Evolutionary conservation across 2,797 vertebrate genomes (phyloP).

Genomic region (Dryobates pubescens): DNA sequence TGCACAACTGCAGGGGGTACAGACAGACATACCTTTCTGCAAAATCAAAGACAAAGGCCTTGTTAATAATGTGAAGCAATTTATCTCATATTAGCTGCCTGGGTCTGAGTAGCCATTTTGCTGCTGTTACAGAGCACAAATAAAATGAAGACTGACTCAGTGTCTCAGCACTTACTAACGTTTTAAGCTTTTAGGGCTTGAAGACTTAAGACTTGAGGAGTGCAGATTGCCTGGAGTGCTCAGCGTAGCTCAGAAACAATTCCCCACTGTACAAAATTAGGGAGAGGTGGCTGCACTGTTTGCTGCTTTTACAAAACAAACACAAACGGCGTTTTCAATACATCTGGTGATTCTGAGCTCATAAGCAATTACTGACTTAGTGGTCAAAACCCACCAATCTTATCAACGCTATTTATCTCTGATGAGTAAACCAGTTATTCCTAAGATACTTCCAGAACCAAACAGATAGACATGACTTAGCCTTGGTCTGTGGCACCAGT

Average conservation of each 20-base stretch:
- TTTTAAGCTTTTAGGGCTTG: background rate
- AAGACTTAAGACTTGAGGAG: background rate
- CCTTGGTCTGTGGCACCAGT: background rate
- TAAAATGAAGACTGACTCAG: background rate
- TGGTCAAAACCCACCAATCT: background rate
- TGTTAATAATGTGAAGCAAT: background rate
- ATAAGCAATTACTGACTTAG: background rate
- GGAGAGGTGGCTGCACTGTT: background rate
- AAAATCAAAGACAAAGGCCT: slow-evolving; percentile 13
- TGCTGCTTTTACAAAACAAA: slow-evolving; percentile 6
- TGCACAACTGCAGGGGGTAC: background rate
- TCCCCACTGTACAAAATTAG: background rate
- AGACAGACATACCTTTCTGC: background rate
- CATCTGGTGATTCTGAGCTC: background rate
- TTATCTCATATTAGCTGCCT: background rate
- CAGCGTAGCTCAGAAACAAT: background rate
- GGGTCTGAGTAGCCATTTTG: background rate
- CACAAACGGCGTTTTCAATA: background rate
- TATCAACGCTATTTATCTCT: background rate
- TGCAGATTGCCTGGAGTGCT: background rate
- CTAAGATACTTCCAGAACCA: background rate
- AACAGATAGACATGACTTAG: background rate
- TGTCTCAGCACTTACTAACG: background rate
- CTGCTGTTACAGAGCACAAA: background rate
- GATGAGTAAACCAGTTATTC: background rate